Percentiles rank a stretch among this genome's conserved stretches.
These are phyloP conservation scores for Aporophyla lueneburgensis DNA, from an alignment of 2,888 invertebrate species.

Conservation along the genomic window DNA sequence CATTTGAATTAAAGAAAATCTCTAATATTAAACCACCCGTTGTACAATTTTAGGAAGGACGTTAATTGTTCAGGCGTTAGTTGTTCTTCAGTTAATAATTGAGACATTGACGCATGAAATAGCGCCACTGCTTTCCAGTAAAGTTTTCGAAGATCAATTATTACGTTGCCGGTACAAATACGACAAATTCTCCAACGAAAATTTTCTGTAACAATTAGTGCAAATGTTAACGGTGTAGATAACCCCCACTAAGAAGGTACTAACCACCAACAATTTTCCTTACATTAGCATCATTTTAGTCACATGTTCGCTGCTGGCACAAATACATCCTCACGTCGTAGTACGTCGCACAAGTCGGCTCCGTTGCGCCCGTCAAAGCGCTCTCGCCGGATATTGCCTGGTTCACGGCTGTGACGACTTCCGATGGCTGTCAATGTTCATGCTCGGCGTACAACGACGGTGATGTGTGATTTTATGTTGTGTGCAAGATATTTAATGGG, in stretches of 20 bases:
- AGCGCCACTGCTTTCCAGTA: background rate
- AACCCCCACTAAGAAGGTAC: background rate
- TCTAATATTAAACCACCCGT: background rate
- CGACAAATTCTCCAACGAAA: background rate
- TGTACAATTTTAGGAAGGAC: background rate
- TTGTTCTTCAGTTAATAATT: background rate
- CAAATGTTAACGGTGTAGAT: background rate
- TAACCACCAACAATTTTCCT: background rate
- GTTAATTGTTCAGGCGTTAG: background rate
- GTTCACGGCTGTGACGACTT: conserved; percentile 79
- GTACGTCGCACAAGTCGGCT: conserved; percentile 61
- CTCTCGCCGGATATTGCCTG: conserved; percentile 78
- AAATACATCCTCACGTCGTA: conserved; percentile 16
- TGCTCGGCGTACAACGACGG: conserved; percentile 28
- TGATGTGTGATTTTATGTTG: conserved; percentile 50
- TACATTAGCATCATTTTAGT: background rate
- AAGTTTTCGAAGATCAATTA: background rate
- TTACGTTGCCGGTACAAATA: background rate
- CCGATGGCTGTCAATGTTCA: conserved; percentile 69
- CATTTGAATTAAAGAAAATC: too few relatives aligned
- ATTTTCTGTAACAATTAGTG: background rate
- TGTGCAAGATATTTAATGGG: conserved; percentile 22
- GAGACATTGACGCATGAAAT: background rate
- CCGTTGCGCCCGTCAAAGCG: conserved; percentile 68
- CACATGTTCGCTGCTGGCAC: conserved; percentile 9